Percentiles rank a stretch among this genome's conserved stretches.
These are phyloP conservation scores for Nansenia antarctica DNA, from an alignment of 2,113 vertebrate species.

Conservation along the genomic window DNA sequence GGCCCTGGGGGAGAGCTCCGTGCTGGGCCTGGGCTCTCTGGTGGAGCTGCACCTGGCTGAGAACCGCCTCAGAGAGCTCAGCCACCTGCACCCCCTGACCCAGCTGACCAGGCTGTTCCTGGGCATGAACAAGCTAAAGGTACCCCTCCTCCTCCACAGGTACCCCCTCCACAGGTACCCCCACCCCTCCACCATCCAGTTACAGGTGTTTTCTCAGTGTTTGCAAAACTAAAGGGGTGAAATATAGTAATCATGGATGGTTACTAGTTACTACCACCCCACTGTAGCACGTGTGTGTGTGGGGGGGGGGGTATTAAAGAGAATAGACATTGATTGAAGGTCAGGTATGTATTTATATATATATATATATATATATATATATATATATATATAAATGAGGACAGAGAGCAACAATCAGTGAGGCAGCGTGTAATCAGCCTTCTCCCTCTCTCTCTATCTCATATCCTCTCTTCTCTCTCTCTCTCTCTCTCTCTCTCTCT, in stretches of 20 bases:
- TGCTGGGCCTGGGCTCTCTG: slow-evolving; percentile 74
- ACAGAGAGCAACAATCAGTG: slow-evolving; percentile 68
- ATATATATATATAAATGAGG: too few species aligned
- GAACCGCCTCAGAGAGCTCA: slow-evolving; percentile 82
- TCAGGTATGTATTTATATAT: slow-evolving; percentile 60
- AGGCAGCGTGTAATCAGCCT: slow-evolving; percentile 70
- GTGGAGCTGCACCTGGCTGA: slow-evolving; percentile 79
- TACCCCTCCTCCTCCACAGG: slow-evolving; percentile 41
- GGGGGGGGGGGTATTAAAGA: slow-evolving; percentile 63
- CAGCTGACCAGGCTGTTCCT: slow-evolving; percentile 83
- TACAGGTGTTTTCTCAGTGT: slow-evolving; percentile 59
- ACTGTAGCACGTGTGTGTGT: slow-evolving; percentile 51
- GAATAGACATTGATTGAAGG: slow-evolving; percentile 79
- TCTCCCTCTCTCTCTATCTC: slow-evolving; percentile 59
- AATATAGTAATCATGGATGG: slow-evolving; percentile 72
- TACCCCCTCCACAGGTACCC: slow-evolving; percentile 82
- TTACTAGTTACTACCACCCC: slow-evolving; percentile 68
- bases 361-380: too few species aligned
- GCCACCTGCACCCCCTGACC: slow-evolving; percentile 71
- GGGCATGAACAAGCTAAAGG: slow-evolving; percentile 86
- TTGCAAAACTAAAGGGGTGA: slow-evolving; percentile 64
- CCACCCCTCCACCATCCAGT: background rate
- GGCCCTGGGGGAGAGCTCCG: slow-evolving; percentile 76
- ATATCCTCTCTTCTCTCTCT: slow-evolving; percentile 41
- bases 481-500: slow-evolving; percentile 57